Conservation (phyloP, 2,888 invertebrate species). For the Phengaris alcon region DNA sequence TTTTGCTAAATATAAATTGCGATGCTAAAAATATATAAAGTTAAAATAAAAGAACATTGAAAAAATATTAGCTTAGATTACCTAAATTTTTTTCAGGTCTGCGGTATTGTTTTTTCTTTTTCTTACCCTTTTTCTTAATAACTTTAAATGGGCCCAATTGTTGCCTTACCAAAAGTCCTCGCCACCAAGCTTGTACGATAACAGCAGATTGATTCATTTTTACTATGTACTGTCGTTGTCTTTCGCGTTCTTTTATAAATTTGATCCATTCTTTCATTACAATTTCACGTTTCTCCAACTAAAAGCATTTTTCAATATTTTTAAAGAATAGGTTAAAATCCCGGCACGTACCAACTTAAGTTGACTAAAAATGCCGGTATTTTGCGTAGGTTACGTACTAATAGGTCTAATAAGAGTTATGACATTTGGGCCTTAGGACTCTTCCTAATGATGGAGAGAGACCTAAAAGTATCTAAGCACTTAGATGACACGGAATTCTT, state of each 20-base stretch:
- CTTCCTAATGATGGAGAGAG: no score
- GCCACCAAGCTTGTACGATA: constrained; percentile 69
- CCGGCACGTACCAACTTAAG: no score
- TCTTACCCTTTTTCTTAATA: constrained; percentile 44
- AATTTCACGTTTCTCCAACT: constrained; percentile 53
- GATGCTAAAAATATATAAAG: no score
- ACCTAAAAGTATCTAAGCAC: no score
- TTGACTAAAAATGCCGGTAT: no score
- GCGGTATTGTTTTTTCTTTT: constrained; percentile 39
- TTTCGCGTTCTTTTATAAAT: constrained; percentile 61
- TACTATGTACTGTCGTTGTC: constrained; percentile 49
- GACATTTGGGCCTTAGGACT: no score
- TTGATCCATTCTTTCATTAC: constrained; percentile 54
- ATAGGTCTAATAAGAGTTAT: no score
- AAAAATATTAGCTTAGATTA: no score
- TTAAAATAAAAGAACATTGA: no score
- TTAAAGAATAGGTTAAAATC: background rate
- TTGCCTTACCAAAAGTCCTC: constrained; percentile 63
- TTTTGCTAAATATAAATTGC: no score
- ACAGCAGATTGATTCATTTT: constrained; percentile 60
- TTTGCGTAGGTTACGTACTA: no score
- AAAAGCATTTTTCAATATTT: background rate
- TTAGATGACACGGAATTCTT: no score
- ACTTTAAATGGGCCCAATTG: constrained; percentile 60
- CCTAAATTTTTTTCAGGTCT: background rate